phyloP scores from a whole-genome alignment of 2,113 vertebrate genomes.

The Hippocampus guttulatus region DNA sequence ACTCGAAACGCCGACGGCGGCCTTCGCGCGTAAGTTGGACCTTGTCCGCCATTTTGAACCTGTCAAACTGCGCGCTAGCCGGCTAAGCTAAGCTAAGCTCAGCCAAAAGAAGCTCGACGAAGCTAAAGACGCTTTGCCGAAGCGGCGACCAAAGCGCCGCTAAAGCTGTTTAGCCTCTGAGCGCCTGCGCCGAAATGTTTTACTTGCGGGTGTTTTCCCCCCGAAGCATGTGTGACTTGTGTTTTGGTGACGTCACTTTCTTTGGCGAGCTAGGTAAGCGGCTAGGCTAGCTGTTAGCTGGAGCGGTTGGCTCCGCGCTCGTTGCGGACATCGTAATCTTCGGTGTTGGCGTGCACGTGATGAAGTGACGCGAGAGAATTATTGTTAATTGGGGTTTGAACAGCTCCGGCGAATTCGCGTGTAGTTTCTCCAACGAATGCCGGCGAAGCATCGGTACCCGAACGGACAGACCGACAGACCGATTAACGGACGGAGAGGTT shows the following conservation, averaged over 20 bases:
- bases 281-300: conserved; percentile 42
- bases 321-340: conserved; percentile 15
- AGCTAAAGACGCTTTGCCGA: not conserved
- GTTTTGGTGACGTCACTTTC: conserved; percentile 7
- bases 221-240: not conserved
- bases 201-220: not conserved
- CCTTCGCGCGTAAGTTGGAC: conserved; percentile 53
- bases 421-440: not conserved
- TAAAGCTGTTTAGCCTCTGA: no score
- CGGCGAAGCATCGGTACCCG: conserved; percentile 14
- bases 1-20: conserved; percentile 55
- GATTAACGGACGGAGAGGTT: conserved; percentile 40
- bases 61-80: not conserved
- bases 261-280: conserved; percentile 20
- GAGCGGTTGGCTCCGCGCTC: conserved; percentile 35
- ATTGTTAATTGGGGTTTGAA: not conserved
- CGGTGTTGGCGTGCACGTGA: not conserved
- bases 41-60: conserved; percentile 3
- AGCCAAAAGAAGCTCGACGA: no score
- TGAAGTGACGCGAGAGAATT: not conserved
- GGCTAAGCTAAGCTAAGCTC: not conserved
- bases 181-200: not conserved
- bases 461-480: conserved; percentile 30
- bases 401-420: not conserved
- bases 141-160: not conserved